These are phyloP conservation scores for Cassiopea andromeda DNA, from an alignment of 30 jellyfish, hydroid and myxozoan species.

Conservation along the genomic window DNA sequence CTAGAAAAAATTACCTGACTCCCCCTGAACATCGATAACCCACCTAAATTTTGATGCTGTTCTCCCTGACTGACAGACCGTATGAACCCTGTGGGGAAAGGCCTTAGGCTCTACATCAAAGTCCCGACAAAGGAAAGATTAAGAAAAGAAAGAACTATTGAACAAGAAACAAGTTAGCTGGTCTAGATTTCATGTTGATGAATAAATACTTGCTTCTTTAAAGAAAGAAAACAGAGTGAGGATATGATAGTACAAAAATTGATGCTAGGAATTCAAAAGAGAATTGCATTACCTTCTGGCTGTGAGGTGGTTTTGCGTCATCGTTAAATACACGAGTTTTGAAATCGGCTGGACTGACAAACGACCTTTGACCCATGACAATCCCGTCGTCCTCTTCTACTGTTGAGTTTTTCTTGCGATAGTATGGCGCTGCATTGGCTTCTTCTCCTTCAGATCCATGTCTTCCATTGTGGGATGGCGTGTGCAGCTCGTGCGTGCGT, in stretches of 20 bases:
- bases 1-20: no score
- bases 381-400: not conserved
- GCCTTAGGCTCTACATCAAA: no score
- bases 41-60: no score
- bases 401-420: not conserved
- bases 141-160: no score
- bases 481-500: not conserved
- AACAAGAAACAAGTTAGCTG: no score
- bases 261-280: not conserved
- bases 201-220: no score
- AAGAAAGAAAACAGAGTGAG: no score
- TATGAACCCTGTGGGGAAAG: no score
- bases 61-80: no score
- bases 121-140: no score
- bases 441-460: not conserved
- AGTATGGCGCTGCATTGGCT: not conserved
- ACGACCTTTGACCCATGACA: not conserved
- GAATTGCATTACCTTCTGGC: not conserved
- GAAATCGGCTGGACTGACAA: slow-evolving; percentile 6
- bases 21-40: no score
- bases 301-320: not conserved
- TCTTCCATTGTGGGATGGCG: not conserved
- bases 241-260: not conserved
- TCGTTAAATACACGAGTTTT: not conserved
- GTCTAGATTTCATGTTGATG: no score